Evolutionary conservation across 2,113 vertebrate species (phyloP).

Genomic region (Hiodon tergisus): DNA sequence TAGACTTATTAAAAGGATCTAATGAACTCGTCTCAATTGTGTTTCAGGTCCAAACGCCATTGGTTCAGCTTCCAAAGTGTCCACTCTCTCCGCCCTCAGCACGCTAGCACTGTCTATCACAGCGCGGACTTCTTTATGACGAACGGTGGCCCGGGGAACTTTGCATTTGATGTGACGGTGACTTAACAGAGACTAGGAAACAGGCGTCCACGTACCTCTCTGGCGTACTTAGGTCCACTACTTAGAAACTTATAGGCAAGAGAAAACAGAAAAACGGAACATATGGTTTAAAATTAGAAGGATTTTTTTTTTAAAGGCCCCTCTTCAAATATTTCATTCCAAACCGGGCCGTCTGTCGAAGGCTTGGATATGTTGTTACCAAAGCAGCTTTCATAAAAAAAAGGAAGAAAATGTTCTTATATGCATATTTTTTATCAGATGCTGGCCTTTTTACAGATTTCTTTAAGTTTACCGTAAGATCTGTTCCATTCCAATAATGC

Average conservation of each 20-base stretch:
- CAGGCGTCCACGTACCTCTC: slow-evolving; percentile 50
- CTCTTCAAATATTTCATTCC: slow-evolving; percentile 63
- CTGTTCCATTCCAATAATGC: slow-evolving; percentile 39
- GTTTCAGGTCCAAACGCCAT: slow-evolving; percentile 81
- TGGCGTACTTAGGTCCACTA: slow-evolving; percentile 73
- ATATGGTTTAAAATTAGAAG: slow-evolving; percentile 48
- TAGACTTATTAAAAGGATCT: background rate
- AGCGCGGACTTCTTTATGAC: slow-evolving; percentile 98
- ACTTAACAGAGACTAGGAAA: slow-evolving; percentile 43
- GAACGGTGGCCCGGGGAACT: slow-evolving; percentile 48
- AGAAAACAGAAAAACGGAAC: slow-evolving; percentile 50
- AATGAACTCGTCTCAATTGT: slow-evolving; percentile 23
- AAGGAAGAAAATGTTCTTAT: slow-evolving; percentile 72
- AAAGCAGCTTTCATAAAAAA: slow-evolving; percentile 95
- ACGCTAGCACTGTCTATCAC: slow-evolving; percentile 96
- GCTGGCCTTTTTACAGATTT: slow-evolving; percentile 93
- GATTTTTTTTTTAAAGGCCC: too few relatives aligned
- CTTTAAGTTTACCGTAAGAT: slow-evolving; percentile 73
- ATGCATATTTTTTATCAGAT: slow-evolving; percentile 99
- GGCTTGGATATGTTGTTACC: slow-evolving; percentile 95
- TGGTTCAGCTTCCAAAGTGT: slow-evolving; percentile 84
- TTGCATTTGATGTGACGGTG: slow-evolving; percentile 51
- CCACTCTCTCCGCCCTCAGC: slow-evolving; percentile 89
- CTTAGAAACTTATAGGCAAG: slow-evolving; percentile 81
- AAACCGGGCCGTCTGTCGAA: slow-evolving; percentile 71